A percentile compares a stretch with the other conserved stretches of the same genome.
Evolutionary conservation across 2,113 vertebrate species (phyloP).

Genomic region (Corythornis cristatus): DNA sequence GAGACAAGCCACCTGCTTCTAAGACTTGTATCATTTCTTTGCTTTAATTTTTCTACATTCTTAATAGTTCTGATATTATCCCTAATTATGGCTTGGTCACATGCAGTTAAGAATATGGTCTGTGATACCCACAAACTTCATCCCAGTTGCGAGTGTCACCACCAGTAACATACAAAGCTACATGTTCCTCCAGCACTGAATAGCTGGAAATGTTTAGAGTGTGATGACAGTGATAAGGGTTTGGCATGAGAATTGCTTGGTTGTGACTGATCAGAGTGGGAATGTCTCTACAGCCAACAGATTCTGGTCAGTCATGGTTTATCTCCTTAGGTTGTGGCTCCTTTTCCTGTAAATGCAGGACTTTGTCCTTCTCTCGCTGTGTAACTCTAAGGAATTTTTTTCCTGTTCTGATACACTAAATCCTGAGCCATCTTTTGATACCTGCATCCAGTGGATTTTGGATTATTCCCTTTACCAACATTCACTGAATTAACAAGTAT

Average conservation of each 20-base stretch:
- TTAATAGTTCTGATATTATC: not conserved
- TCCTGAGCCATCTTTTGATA: not conserved
- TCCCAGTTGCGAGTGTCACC: not conserved
- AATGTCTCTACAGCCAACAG: not conserved
- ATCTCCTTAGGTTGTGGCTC: not conserved
- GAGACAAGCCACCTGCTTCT: not conserved
- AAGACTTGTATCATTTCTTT: not conserved
- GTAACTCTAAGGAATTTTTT: no score
- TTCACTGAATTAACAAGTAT: not conserved
- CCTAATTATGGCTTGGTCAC: not conserved
- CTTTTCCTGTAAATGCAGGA: not conserved
- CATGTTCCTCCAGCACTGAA: fast-evolving
- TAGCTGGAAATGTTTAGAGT: not conserved
- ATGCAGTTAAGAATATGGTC: not conserved
- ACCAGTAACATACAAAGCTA: not conserved
- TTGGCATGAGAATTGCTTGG: not conserved
- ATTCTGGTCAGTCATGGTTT: not conserved
- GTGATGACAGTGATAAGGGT: not conserved
- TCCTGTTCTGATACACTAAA: not conserved
- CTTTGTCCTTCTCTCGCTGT: not conserved
- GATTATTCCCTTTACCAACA: not conserved
- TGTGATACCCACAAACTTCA: not conserved
- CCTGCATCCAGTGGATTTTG: fast-evolving
- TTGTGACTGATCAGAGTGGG: not conserved
- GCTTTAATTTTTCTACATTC: not conserved